Evolutionary conservation across 2,888 invertebrate species (phyloP), one percentile per base, ranked within the genome.

Genomic region (Malacosoma neustria): DNA sequence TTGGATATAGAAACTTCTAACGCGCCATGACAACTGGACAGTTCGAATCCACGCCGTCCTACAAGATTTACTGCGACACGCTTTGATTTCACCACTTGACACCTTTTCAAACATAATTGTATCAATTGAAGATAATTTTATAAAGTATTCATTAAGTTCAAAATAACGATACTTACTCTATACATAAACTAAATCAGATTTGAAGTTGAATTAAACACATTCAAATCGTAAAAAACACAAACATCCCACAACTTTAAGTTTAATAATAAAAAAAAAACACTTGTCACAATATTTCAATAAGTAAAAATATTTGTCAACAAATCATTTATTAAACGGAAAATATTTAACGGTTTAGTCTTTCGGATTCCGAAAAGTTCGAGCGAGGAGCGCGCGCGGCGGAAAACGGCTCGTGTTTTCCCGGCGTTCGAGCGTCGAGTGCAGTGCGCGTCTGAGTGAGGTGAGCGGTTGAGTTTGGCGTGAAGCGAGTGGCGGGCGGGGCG

Each of bases 361-460:
- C 61, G 61, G 63, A 60, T 62, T 62, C 61, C 68, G 69, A 69
- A 73, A 81, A 80, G 70, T 80, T 73, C 69, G 64, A 49, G 55
- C 59, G 66, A 60, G 62, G 49, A 45, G 53, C 57, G 62, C 50
- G 22, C 79, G 75, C 80, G 75, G 64, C 68, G 81, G 77, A 81
- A 81, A 82, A 76, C 75, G 72, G 66, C 67, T 76, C 73, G 76
- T 79, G 71, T 77, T 84, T 84, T 80, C 80, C 81, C 85, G 75
- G 79, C 81, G 73, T 75, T 75, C 85, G 72, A 65, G 75, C 82
- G 80, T 79, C 75, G 81, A 82, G 76, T 82, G 79, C 74, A 74
- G 77, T 72, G 73, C 73, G 76, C 74, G 72, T 72, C 71, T 72
- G 72, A 71, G 64, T 57, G 70, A 73, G 72, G 75, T 73, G 72